phyloP scores from a whole-genome alignment of 2,113 vertebrate species.

The Chionis minor region DNA sequence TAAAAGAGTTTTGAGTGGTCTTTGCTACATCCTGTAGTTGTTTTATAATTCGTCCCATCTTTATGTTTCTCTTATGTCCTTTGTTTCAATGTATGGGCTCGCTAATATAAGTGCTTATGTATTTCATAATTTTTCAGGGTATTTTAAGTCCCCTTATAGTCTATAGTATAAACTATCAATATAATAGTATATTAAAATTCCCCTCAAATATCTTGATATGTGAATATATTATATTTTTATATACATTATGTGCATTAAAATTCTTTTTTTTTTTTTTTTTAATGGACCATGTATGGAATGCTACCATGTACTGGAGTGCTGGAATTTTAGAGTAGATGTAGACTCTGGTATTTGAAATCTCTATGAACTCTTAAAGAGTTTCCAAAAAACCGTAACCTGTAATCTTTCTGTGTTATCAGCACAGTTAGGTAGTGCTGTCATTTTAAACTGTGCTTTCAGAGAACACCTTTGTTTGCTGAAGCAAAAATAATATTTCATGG shows the following conservation, averaged over 20 bases:
- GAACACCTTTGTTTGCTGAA: neutral
- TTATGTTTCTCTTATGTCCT: neutral
- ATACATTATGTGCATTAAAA: neutral
- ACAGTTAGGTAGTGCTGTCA: neutral
- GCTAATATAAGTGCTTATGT: neutral
- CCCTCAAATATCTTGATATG: neutral
- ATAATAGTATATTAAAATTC: neutral
- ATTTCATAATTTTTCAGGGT: neutral
- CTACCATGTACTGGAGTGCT: neutral
- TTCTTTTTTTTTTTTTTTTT: neutral
- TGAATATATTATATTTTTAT: neutral
- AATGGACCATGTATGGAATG: accelerated
- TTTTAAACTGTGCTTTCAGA: neutral
- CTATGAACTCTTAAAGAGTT: neutral
- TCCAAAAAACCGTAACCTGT: neutral
- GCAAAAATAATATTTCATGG: neutral
- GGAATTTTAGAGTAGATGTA: neutral
- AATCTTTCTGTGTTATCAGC: neutral
- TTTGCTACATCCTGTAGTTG: neutral
- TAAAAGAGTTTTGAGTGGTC: neutral
- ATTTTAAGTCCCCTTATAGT: neutral
- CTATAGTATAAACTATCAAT: neutral
- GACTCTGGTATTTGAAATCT: neutral
- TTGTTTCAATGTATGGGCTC: neutral
- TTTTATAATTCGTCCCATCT: neutral